Percentiles rank a stretch among this genome's conserved stretches.
These are phyloP conservation scores for Oreohelix idahoensis DNA, from an alignment of 1,140 invertebrate genomes.

Conservation along the genomic window DNA sequence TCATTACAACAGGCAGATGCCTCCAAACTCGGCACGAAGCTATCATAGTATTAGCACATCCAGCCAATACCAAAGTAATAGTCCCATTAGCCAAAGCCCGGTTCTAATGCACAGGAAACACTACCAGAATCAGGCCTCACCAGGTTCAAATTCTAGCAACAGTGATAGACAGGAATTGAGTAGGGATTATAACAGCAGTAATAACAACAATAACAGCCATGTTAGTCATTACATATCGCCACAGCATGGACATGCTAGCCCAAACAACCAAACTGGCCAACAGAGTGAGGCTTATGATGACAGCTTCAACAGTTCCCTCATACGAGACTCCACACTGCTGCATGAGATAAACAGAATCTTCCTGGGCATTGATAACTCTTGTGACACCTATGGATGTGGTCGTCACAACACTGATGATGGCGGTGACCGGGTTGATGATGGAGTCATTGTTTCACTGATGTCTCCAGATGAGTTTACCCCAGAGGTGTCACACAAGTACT, in stretches of 20 bases:
- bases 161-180: conserved; percentile 3
- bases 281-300: conserved; percentile 3
- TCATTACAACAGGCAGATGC: not conserved
- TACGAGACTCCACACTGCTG: conserved; percentile 30
- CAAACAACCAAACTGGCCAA: not conserved
- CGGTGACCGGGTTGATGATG: not conserved
- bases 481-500: conserved; percentile 37
- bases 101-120: not conserved
- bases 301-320: conserved; percentile 34
- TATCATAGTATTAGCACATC: conserved; percentile 7
- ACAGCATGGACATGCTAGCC: not conserved
- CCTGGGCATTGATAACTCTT: conserved; percentile 39
- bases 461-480: conserved; percentile 29
- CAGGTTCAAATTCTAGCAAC: not conserved
- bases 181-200: not conserved
- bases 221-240: conserved; percentile 12
- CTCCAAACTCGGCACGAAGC: not conserved
- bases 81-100: not conserved
- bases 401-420: not conserved
- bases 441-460: not conserved
- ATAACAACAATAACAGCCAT: conserved; percentile 14
- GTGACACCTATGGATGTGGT: conserved; percentile 21
- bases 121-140: not conserved
- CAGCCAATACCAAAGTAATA: not conserved
- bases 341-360: conserved; percentile 40